Evolutionary conservation across 2,797 vertebrate species (phyloP), one percentile per base, ranked within the genome.

Genomic region (Mastacembelus armatus): DNA sequence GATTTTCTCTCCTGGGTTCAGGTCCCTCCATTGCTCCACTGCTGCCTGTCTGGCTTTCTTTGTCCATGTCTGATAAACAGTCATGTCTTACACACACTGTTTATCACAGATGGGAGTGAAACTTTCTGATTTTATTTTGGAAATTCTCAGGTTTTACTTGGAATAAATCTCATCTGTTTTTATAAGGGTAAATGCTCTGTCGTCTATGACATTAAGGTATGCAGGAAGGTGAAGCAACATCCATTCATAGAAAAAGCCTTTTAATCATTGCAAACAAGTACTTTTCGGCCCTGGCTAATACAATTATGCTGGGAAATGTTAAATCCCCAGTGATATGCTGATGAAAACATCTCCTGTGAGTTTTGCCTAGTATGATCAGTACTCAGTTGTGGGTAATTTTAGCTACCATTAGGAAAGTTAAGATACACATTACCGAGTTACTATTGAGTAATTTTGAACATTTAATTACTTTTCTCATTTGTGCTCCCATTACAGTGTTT

Each of bases 11-110:
- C 60, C 71, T 67, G 64, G 68, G 62, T 84, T 81, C 71, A 61
- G 74, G 83, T 88, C 84, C 77, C 74, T 81, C 62, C 75, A 51
- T 85, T 42, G 54, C 71, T 71, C 30, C 59, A 3, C 42, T 26
- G 71, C 69, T 68, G 56, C 61, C 65, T 64, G 51, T 55, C 71
- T 77, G 63, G 62, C 48, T 74, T 22, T 63, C 55, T 75, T 52
- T 74, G 58, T 81, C 58, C 76, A 47, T 45, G 67, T 74, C 76
- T 69, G 73, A 81, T 90, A 86, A 89, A 91, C 86, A 89, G 71
- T 71, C 43, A 3, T 80, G 76, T 89, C 74, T 71, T 74, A 64
- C 66, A 63, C 83, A 83, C 76, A 15, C 72, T 76, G 73, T 89
- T 84, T 74, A 76, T 85, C 80, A 85, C 84, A 77, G 65, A 38